Conservation (phyloP, 2,797 vertebrate species). For the Hephaestus fuliginosus region DNA sequence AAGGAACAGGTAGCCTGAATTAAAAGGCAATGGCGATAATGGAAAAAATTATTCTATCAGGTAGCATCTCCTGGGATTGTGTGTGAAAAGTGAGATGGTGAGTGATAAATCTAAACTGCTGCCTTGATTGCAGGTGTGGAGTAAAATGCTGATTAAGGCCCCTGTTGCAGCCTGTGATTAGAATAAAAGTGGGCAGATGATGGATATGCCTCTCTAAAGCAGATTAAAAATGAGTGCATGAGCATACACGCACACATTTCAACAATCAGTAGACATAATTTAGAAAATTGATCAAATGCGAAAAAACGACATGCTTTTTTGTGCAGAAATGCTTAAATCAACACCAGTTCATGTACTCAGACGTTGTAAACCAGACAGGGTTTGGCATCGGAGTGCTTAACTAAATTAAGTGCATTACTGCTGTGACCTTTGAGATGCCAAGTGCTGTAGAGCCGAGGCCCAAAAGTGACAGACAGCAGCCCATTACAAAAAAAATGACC, state of each 20-base stretch:
- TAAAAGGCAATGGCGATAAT: constrained; percentile 35
- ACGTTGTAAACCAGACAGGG: constrained; percentile 19
- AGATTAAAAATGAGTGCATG: constrained; percentile 49
- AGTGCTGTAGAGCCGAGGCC: constrained; percentile 11
- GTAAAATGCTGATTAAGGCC: constrained; percentile 64
- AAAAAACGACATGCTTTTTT: not conserved
- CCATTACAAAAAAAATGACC: constrained; percentile 23
- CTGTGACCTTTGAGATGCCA: constrained; percentile 58
- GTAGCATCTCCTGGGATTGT: constrained; percentile 23
- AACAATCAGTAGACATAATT: constrained; percentile 8
- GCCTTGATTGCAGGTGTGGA: constrained; percentile 64
- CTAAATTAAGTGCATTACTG: constrained; percentile 52
- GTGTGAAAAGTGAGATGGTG: constrained; percentile 38
- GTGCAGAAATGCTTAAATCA: not conserved
- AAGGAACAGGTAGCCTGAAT: constrained; percentile 23
- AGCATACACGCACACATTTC: constrained; percentile 22
- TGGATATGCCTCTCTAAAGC: constrained; percentile 54
- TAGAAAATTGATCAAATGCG: constrained; percentile 11
- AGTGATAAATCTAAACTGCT: constrained; percentile 60
- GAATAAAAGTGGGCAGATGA: constrained; percentile 59
- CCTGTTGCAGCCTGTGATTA: constrained; percentile 58
- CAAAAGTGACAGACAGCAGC: constrained; percentile 35
- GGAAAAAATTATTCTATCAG: constrained; percentile 36
- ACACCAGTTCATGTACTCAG: constrained; percentile 4
- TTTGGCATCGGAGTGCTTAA: constrained; percentile 24